Evolutionary conservation across 2,888 invertebrate genomes (phyloP), one percentile per base, ranked within the genome.

Genomic region (Macroteleia sp.): DNA sequence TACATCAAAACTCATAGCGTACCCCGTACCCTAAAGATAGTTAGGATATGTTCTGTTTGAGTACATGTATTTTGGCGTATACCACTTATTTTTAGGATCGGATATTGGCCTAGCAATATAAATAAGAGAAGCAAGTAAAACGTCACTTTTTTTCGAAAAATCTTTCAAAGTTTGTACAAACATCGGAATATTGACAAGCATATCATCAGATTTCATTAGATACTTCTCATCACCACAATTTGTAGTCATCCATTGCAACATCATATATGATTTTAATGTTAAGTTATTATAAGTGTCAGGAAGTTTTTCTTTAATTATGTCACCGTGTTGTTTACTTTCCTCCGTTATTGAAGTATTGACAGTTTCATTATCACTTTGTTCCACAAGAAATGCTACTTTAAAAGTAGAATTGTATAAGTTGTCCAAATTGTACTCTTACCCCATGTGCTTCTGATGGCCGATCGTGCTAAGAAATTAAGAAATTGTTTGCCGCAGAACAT

Each of bases 271-370:
- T 89, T 97, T 97, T 20, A 97, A 87, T 0, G 97, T 97, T 80
- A 97, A 92, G 93, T 97, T 97, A 89, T 97, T 96, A 88, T 97
- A 97, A 0, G 96, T 95, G 89, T 97, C 97, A 34, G 95, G 90
- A 88, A 97, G 97, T 41, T 94, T 94, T 88, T 97, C 97, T 91
- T 97, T 96, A 56, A 97, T 95, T 9, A 97, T 93, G 89, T 97
- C 97, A 16, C 95, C 94, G 86, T 94, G 95, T 57, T 92, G 92
- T 1, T 93, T 92, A 17, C 93, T 94, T 88, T 97, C 97, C 39
- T 94, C 93, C 42, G 93, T 92, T 20, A 96, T 93, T 66, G 93
- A 93, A 71, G 92, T 92, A 79, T 93, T 92, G n/a, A 92, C 85
- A 66, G 94, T 94, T 84, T 93, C 91, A 85, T 94, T 93, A 57